Conservation (phyloP, 2,888 invertebrate genomes). For the Lucinisca nassula region DNA sequence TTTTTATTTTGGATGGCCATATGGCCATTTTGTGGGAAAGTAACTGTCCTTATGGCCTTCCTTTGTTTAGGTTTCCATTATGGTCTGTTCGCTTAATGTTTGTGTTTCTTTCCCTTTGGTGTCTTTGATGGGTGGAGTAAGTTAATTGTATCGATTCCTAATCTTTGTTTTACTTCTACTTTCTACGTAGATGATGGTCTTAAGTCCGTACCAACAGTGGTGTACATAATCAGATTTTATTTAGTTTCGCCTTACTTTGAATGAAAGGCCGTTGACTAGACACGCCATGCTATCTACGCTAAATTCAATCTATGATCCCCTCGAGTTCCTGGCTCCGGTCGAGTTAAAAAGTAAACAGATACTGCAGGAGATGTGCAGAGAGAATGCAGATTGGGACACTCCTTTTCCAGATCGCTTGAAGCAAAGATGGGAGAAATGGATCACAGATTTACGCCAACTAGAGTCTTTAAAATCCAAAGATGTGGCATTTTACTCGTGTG, state of each 20-base stretch:
- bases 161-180: too few relatives aligned
- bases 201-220: conserved; percentile 41
- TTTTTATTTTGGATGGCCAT: too few relatives aligned
- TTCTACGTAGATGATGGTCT: conserved; percentile 66
- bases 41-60: too few relatives aligned
- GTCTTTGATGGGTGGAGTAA: too few relatives aligned
- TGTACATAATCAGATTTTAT: conserved; percentile 48
- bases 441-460: conserved; percentile 18
- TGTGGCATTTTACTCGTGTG: conserved; percentile 60
- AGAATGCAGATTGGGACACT: conserved; percentile 61
- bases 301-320: conserved; percentile 58
- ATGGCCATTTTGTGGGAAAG: too few relatives aligned
- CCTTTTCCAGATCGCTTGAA: conserved; percentile 48
- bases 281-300: conserved; percentile 37
- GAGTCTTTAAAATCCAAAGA: conserved; percentile 31
- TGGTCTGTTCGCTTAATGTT: too few relatives aligned
- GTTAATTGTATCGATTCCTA: too few relatives aligned
- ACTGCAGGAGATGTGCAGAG: conserved; percentile 59
- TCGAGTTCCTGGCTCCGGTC: conserved; percentile 66
- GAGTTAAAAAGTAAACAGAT: conserved; percentile 55
- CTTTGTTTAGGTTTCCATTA: too few relatives aligned
- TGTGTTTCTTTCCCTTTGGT: too few relatives aligned
- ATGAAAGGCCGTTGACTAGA: conserved; percentile 48
- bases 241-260: conserved; percentile 44
- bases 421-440: conserved; percentile 29